phyloP scores from a whole-genome alignment of 1,140 invertebrate species.

The Drosophila tani region DNA sequence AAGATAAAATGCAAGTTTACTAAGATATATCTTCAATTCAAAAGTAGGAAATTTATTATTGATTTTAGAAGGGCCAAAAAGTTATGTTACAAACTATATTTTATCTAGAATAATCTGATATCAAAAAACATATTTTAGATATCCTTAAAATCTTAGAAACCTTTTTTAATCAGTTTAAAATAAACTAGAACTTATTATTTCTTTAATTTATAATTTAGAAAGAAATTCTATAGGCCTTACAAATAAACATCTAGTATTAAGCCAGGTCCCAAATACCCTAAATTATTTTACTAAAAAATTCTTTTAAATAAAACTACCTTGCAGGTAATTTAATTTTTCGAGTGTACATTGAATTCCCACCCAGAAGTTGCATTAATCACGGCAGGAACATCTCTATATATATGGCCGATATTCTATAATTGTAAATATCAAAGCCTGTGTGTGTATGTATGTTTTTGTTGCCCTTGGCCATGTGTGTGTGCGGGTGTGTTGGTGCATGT shows the following conservation, averaged over 20 bases:
- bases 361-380: slow-evolving; percentile 25
- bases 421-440: slow-evolving; percentile 75
- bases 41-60: no score
- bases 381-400: slow-evolving; percentile 18
- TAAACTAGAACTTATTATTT: no score
- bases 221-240: no score
- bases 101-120: background rate
- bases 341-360: slow-evolving; percentile 1
- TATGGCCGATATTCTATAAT: slow-evolving; percentile 48
- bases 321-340: accelerated
- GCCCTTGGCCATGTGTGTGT: slow-evolving; percentile 33
- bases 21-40: no score
- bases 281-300: background rate
- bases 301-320: background rate
- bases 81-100: no score
- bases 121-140: background rate
- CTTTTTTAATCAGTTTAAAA: background rate
- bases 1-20: no score
- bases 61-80: no score
- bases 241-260: background rate
- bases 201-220: no score
- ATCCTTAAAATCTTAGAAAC: background rate
- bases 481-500: slow-evolving; percentile 30
- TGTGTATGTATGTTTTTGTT: slow-evolving; percentile 41
- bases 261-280: background rate